Conservation (phyloP, 2,888 invertebrate genomes). For the Platynereis dumerilii region DNA sequence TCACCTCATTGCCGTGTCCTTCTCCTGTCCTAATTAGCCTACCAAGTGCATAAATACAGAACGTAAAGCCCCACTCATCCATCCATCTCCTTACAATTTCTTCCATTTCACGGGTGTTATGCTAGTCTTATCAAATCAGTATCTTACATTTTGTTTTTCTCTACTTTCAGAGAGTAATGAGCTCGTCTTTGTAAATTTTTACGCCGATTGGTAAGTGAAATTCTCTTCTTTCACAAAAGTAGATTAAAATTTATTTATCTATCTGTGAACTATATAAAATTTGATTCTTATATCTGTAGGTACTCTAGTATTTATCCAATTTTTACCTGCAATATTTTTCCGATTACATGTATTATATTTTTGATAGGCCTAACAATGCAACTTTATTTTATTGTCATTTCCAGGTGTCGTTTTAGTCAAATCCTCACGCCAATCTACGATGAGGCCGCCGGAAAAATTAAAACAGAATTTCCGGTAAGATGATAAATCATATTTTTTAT, state of each 20-base stretch:
- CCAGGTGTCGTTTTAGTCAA: conserved; percentile 91
- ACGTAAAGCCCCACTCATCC: too few relatives aligned
- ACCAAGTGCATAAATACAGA: too few relatives aligned
- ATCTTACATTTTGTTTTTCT: too few relatives aligned
- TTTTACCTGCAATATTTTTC: too few relatives aligned
- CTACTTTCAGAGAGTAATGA: conserved; percentile 86
- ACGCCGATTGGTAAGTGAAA: conserved; percentile 86
- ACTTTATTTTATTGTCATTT: conserved; percentile 16
- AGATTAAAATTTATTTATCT: neutral
- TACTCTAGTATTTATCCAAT: too few relatives aligned
- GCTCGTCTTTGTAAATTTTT: conserved; percentile 97
- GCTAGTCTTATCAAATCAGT: too few relatives aligned
- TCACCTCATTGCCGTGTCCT: too few relatives aligned
- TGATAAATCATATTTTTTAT: neutral
- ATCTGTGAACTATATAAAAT: neutral
- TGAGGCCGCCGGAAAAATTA: conserved; percentile 88
- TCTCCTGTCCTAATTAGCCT: too few relatives aligned
- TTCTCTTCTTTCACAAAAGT: neutral
- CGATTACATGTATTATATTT: neutral
- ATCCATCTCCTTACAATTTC: too few relatives aligned
- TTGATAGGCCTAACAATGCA: neutral
- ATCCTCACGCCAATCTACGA: conserved; percentile 95
- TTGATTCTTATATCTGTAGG: neutral
- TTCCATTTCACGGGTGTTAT: too few relatives aligned
- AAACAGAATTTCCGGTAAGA: conserved; percentile 71